These are phyloP conservation scores for Lepeophtheirus salmonis DNA, from an alignment of 1,140 invertebrate species.

Conservation along the genomic window DNA sequence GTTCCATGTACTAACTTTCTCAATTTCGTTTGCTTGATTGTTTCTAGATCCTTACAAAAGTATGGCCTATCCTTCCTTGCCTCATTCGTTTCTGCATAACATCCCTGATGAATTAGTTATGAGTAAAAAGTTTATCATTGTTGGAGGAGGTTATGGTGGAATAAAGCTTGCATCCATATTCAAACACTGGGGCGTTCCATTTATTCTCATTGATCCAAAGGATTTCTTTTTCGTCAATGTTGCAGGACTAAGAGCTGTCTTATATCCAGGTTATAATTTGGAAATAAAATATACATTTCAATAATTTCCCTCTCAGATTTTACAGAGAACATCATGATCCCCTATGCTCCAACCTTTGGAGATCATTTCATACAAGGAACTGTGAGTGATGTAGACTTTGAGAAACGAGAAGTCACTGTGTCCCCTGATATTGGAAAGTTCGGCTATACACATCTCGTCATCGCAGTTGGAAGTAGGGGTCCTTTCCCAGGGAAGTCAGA, in stretches of 20 bases:
- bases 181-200: neutral
- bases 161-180: neutral
- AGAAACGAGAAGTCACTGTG: neutral
- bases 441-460: neutral
- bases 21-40: too few relatives aligned
- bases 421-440: neutral
- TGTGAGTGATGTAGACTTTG: slow-evolving; percentile 6
- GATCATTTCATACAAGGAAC: slow-evolving; percentile 11
- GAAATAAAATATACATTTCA: too few relatives aligned
- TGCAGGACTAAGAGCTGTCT: neutral
- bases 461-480: slow-evolving; percentile 2
- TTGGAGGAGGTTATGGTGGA: slow-evolving; percentile 11
- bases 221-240: slow-evolving; percentile 13
- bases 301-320: neutral
- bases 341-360: neutral
- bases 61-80: too few relatives aligned
- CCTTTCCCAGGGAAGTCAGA: slow-evolving; percentile 7
- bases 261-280: slow-evolving; percentile 10
- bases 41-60: too few relatives aligned
- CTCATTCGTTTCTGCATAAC: neutral
- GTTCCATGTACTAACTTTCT: too few relatives aligned
- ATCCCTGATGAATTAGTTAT: neutral
- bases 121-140: neutral
- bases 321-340: neutral
- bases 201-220: slow-evolving; percentile 11